Conservation (phyloP, 2,113 vertebrate genomes). For the Xiphophorus maculatus region DNA sequence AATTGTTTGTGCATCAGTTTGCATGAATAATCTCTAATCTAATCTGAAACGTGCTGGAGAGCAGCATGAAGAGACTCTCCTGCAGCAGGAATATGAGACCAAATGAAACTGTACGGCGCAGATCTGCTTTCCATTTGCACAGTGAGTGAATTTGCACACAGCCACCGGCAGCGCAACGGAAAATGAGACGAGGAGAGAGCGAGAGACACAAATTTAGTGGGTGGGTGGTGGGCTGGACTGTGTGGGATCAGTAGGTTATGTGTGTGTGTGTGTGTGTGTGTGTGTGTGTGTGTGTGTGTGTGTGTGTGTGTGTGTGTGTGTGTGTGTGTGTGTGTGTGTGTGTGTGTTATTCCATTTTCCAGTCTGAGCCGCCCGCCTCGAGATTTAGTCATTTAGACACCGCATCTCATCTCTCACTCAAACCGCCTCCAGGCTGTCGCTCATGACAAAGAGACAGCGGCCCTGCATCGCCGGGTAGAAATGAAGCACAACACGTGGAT, state of each 20-base stretch:
- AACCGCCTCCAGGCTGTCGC: constrained; percentile 55
- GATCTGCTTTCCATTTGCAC: constrained; percentile 46
- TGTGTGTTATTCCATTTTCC: neutral
- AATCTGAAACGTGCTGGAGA: constrained; percentile 20
- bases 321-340: constrained; percentile 31
- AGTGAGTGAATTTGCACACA: constrained; percentile 55
- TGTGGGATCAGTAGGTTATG: constrained; percentile 25
- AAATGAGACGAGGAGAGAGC: constrained; percentile 30
- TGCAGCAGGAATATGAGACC: constrained; percentile 28
- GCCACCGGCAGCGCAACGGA: constrained; percentile 45
- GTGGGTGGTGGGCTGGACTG: neutral
- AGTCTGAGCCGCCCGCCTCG: neutral
- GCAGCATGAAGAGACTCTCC: constrained; percentile 16
- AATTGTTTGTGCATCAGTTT: constrained; percentile 30
- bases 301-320: constrained; percentile 33
- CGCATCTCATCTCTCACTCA: constrained; percentile 52
- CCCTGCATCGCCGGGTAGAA: neutral
- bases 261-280: constrained; percentile 15
- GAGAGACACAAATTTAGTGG: constrained; percentile 25
- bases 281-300: constrained; percentile 23
- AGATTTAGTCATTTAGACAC: neutral
- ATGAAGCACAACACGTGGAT: neutral
- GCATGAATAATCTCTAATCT: constrained; percentile 41
- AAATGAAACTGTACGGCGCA: constrained; percentile 31
- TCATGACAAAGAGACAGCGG: constrained; percentile 54